These are phyloP conservation scores for Cheracebus regulus DNA, from an alignment of 2,797 vertebrate species.

Conservation along the genomic window DNA sequence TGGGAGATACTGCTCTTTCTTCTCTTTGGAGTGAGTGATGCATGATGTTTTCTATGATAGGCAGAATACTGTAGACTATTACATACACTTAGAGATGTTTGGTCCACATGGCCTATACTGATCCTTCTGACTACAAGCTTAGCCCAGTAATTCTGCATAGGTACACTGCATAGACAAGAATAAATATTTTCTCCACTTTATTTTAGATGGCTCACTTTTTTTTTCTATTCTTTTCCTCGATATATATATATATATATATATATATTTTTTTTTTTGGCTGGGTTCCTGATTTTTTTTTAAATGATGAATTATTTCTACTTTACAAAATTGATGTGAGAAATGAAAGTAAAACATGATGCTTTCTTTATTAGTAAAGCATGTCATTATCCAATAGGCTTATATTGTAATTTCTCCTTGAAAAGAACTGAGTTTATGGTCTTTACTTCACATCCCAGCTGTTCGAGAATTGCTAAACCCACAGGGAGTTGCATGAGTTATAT, in stretches of 20 bases:
- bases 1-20: background rate
- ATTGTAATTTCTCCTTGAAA: slow-evolving; percentile 38
- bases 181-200: background rate
- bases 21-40: background rate
- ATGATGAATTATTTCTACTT: background rate
- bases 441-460: slow-evolving; percentile 36
- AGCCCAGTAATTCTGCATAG: background rate
- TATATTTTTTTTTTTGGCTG: too few species aligned
- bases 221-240: background rate
- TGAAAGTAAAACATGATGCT: background rate
- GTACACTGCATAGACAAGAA: background rate
- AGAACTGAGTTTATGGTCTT: slow-evolving; percentile 48
- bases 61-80: background rate
- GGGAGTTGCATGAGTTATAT: background rate
- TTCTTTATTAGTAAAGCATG: background rate
- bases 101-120: too few species aligned
- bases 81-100: background rate
- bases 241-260: too few species aligned
- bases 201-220: background rate
- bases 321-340: background rate
- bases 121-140: background rate
- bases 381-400: background rate
- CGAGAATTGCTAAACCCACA: background rate
- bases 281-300: background rate
- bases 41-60: background rate